Base-by-base conservation (phyloP, 1,140 invertebrate genomes). In the Leptinotarsa defecta region DNA sequence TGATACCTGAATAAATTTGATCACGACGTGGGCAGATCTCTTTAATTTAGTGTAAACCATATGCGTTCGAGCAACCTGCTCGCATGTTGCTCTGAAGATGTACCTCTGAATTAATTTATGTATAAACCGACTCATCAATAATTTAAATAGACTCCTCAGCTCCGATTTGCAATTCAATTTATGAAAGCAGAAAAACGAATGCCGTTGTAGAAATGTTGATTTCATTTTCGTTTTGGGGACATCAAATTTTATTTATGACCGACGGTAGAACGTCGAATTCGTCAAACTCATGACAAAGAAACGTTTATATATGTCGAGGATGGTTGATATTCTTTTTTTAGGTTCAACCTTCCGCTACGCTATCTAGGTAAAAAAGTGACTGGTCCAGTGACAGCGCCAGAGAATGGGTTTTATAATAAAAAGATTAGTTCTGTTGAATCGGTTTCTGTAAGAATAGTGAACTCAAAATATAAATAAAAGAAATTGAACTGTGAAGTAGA, bases 161-260 rank as follows among this genome's bases (percentile, higher is more conserved):
- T 65, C 0, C 22, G 27, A 65, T 65, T 65, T 65, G 64, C 64
- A 65, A 65, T 65, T 65, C 64, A 65, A 65, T 65, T 65, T 65
- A 65, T 65, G 20, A 65, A 65, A 65, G 64, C 17, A 65, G 22
- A 34, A 65, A 65, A 19, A 20, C 20, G 13, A 17, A 65, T 22
- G 13, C 64, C 20, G 20, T 19, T 22, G 27, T 65, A 65, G 20
- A 65, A 20, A 22, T 22, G 20, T 65, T 22, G 27, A 19, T 27
- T 57, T 34, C 64, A 27, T 65, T 65, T 65, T 65, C 20, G 13
- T 65, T 65, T 65, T 22, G 17, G 27, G 17, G 64, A 22, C 64
- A 65, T 65, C 0, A 22, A 65, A 65, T 24, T 65, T 65, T 1
- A 65, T 65, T 65, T 65, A 27, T 65, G 64, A 22, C 64, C 64